Percentiles rank a stretch among this genome's conserved stretches.
phyloP scores from a whole-genome alignment of 92 coral and sea anemone species.

The Epizoanthus stellaris region DNA sequence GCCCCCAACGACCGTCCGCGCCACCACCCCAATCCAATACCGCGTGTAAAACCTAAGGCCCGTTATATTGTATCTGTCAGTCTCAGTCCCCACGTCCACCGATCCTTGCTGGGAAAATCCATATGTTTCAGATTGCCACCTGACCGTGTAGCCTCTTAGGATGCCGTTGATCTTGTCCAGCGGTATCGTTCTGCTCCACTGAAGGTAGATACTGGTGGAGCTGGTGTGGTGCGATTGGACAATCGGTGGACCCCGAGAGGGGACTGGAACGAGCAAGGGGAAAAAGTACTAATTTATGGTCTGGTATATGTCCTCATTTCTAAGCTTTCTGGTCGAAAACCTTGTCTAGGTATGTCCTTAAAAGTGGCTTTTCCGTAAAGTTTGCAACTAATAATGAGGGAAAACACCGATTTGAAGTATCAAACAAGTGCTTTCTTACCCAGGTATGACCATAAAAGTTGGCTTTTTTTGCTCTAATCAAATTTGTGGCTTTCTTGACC shows the following conservation, averaged over 20 bases:
- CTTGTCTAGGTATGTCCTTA: too few relatives aligned
- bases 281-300: too few relatives aligned
- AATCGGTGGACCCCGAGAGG: constrained; percentile 15
- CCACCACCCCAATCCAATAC: constrained; percentile 9
- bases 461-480: too few relatives aligned
- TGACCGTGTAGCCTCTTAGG: constrained; percentile 5
- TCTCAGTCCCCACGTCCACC: not conserved
- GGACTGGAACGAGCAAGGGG: constrained; percentile 1
- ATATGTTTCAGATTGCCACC: not conserved
- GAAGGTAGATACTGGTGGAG: not conserved
- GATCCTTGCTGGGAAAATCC: not conserved
- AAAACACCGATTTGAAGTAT: too few relatives aligned
- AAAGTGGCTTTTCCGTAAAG: too few relatives aligned
- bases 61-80: not conserved
- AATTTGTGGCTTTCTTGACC: too few relatives aligned
- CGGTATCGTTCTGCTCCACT: constrained; percentile 17
- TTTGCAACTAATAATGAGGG: too few relatives aligned
- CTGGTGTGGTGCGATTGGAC: not conserved
- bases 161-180: constrained; percentile 23
- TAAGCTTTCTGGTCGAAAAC: too few relatives aligned
- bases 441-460: too few relatives aligned
- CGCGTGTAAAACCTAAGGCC: constrained; percentile 12
- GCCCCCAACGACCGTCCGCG: constrained; percentile 12
- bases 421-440: too few relatives aligned
- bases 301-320: too few relatives aligned